phyloP scores from a whole-genome alignment of 2,888 invertebrate species.

The Rugalucina vietnamica region DNA sequence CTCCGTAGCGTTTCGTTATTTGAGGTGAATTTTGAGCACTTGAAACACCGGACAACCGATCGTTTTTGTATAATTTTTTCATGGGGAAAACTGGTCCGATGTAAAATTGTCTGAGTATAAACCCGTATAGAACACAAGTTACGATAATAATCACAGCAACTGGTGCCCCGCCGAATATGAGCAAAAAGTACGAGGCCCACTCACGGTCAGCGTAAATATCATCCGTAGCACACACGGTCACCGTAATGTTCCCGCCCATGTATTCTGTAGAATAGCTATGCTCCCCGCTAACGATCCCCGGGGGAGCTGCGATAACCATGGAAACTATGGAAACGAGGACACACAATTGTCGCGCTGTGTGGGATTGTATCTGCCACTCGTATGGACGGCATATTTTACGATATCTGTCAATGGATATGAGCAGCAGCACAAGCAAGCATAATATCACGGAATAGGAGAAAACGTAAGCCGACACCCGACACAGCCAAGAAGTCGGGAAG shows the following conservation, averaged over 20 bases:
- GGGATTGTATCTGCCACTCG: constrained; percentile 58
- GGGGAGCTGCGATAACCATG: constrained; percentile 57
- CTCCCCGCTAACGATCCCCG: constrained; percentile 59
- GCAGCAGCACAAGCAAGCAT: constrained; percentile 50
- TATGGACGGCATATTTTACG: constrained; percentile 59
- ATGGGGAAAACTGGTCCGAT: constrained; percentile 37
- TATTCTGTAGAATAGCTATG: constrained; percentile 55
- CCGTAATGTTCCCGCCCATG: constrained; percentile 47
- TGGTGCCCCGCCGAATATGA: constrained; percentile 53
- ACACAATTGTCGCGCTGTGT: constrained; percentile 53
- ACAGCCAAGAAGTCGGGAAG: constrained; percentile 60
- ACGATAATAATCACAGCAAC: constrained; percentile 51
- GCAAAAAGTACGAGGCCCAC: constrained; percentile 51
- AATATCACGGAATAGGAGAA: constrained; percentile 56
- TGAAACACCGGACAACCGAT: not conserved
- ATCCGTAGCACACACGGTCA: constrained; percentile 59
- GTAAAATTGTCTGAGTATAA: constrained; percentile 55
- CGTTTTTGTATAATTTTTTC: constrained; percentile 38
- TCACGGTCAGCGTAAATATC: constrained; percentile 52
- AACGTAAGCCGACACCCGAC: constrained; percentile 57
- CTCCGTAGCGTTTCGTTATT: not conserved
- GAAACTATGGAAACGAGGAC: constrained; percentile 45
- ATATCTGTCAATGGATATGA: constrained; percentile 57
- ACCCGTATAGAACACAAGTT: constrained; percentile 55
- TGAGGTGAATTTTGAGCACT: not conserved